These are phyloP conservation scores for Hypotaenidia okinawae DNA, from an alignment of 2,797 vertebrate genomes.

Conservation along the genomic window DNA sequence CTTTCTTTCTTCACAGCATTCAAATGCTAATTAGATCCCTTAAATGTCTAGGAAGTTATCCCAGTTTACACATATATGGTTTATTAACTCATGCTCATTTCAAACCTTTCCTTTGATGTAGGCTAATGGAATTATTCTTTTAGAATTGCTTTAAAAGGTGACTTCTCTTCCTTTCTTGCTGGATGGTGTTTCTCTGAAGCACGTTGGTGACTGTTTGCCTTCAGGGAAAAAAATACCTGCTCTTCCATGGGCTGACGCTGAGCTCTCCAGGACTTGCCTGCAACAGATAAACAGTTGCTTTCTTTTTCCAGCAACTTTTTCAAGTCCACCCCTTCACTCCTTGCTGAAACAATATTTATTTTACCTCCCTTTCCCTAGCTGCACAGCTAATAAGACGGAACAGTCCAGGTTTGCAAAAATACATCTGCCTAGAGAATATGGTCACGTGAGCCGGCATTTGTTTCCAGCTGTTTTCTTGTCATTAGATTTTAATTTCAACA, in stretches of 20 bases:
- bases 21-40: slow-evolving; percentile 64
- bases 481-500: slow-evolving; percentile 82
- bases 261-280: not conserved
- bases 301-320: slow-evolving; percentile 59
- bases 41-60: slow-evolving; percentile 62
- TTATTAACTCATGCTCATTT: slow-evolving; percentile 64
- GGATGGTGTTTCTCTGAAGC: slow-evolving; percentile 54
- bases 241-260: not conserved
- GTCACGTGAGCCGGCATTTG: slow-evolving; percentile 37
- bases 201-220: slow-evolving; percentile 44
- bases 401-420: slow-evolving; percentile 13
- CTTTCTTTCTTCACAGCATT: slow-evolving; percentile 57
- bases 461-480: slow-evolving; percentile 79
- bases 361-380: slow-evolving; percentile 9
- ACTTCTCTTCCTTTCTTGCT: slow-evolving; percentile 33
- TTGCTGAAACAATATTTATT: slow-evolving; percentile 37
- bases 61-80: slow-evolving; percentile 58
- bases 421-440: slow-evolving; percentile 39
- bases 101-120: slow-evolving; percentile 61
- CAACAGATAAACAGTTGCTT: slow-evolving; percentile 27
- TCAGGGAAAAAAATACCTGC: slow-evolving; percentile 34
- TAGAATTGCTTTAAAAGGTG: slow-evolving; percentile 69
- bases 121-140: slow-evolving; percentile 70
- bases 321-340: slow-evolving; percentile 29
- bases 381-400: slow-evolving; percentile 13